Base-by-base conservation (phyloP, 2,888 invertebrate species). In the Selenia dentaria region DNA sequence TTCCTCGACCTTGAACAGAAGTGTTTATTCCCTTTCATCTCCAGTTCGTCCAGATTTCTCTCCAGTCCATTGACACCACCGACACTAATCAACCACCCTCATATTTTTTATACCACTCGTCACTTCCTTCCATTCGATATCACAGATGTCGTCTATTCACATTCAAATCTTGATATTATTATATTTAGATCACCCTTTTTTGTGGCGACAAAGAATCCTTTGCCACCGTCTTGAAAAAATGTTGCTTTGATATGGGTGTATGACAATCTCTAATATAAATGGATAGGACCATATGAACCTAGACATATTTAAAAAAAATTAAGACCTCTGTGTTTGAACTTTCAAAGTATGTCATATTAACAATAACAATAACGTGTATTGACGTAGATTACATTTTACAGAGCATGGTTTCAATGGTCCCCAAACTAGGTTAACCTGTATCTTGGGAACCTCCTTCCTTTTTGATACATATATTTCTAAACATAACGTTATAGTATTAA, bases 141-240 rank as follows among this genome's bases (percentile, higher is more conserved):
- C 66, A 64, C 85, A 83, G 82, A 83, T 84, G 84, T 71, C 67
- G 45, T 16, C 61, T 68, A 77, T 83, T 81, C 78, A 69, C 72
- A 84, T 74, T 79, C 77, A 78, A 84, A 84, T 83, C 67, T 62
- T 64, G 62, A 61, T 64, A 64, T 75, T 73, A 80, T 84, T 84
- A 83, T 83, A 85, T 83, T 82, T 80, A 80, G 83, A 83, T 83
- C 74, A 70, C 65, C 66, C 66, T 73, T 74, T 76, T 74, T 67
- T 70, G 44, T 59, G 31, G 41, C 20, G 32, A 62, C 54, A 63
- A 59, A 54, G 54, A 57, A 46, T 43, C 18, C 27, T 44, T 44
- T 57, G 68, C 55, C 57, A 60, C 58, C 33, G 62, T 61, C 58
- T 55, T 52, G 45, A 53, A 54, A 57, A 57, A 52, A 41, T 20